A percentile compares a stretch with the other conserved stretches of the same genome.
phyloP scores from a whole-genome alignment of 2,797 vertebrate species.

The Avahi laniger region DNA sequence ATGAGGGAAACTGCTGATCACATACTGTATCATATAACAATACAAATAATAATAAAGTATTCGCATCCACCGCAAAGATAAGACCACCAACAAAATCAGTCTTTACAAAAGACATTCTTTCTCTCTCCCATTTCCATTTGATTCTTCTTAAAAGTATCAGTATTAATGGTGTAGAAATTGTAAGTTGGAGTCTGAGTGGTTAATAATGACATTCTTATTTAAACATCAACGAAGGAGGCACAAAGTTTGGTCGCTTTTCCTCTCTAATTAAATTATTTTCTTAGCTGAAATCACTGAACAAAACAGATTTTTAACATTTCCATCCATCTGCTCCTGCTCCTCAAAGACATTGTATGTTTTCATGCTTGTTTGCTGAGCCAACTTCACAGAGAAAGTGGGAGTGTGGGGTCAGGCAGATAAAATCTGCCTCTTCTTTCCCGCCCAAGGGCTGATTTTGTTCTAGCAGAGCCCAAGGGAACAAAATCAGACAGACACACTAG shows the following conservation, averaged over 20 bases:
- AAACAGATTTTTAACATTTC: conserved; percentile 68
- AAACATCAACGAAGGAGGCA: conserved; percentile 23
- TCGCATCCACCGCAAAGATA: not conserved
- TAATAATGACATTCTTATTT: conserved; percentile 28
- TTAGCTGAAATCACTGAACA: conserved; percentile 47
- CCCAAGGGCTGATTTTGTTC: not conserved
- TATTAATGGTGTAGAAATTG: conserved; percentile 10
- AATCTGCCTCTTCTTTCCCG: not conserved
- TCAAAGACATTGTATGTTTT: conserved; percentile 7
- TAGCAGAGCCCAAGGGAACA: not conserved
- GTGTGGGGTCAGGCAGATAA: not conserved
- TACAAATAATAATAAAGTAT: not conserved
- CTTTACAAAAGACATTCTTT: not conserved
- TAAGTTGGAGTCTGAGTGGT: not conserved
- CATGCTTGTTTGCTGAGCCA: conserved; percentile 18
- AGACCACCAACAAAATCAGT: not conserved
- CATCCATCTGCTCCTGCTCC: conserved; percentile 57
- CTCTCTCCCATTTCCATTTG: not conserved
- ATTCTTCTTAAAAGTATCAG: not conserved
- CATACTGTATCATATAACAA: not conserved
- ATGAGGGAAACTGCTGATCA: not conserved
- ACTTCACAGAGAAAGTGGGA: not conserved
- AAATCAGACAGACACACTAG: not conserved
- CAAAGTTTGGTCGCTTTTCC: not conserved
- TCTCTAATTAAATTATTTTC: conserved; percentile 59